Conservation (phyloP, 2,888 invertebrate genomes). For the Meganola albula region DNA sequence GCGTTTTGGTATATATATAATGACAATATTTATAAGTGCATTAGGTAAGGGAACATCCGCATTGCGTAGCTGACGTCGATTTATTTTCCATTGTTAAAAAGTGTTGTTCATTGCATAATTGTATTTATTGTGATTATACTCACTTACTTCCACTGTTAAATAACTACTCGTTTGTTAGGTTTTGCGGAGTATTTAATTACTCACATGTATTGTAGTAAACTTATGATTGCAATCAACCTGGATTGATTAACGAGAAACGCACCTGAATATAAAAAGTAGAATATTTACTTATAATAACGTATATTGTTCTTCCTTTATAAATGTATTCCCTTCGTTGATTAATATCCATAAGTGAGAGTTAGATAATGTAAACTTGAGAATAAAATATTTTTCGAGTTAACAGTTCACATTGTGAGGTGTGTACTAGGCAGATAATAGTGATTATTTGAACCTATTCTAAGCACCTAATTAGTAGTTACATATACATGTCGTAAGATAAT, state of each 20-base stretch:
- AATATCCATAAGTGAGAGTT: no score
- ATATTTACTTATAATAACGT: no score
- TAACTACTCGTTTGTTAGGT: constrained; percentile 17
- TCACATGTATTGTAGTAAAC: background rate
- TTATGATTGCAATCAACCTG: background rate
- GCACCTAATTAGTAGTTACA: no score
- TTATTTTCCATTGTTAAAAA: constrained; percentile 41
- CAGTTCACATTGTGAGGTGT: no score
- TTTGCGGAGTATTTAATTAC: constrained; percentile 3
- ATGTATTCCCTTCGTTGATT: no score
- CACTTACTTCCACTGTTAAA: constrained; percentile 15
- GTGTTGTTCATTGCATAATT: constrained; percentile 33
- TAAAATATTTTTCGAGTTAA: no score
- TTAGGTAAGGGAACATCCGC: constrained; percentile 47
- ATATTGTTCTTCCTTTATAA: no score
- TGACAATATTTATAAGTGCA: constrained; percentile 53
- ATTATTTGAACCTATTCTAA: no score
- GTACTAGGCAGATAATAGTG: no score
- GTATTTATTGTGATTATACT: constrained; percentile 19
- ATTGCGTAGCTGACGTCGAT: constrained; percentile 31
- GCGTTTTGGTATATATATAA: constrained; percentile 45
- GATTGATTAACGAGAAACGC: background rate
- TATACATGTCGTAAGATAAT: no score
- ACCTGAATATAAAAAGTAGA: background rate
- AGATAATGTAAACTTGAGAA: no score